Base-by-base conservation (phyloP, 2,888 invertebrate species). In the Automeris io region DNA sequence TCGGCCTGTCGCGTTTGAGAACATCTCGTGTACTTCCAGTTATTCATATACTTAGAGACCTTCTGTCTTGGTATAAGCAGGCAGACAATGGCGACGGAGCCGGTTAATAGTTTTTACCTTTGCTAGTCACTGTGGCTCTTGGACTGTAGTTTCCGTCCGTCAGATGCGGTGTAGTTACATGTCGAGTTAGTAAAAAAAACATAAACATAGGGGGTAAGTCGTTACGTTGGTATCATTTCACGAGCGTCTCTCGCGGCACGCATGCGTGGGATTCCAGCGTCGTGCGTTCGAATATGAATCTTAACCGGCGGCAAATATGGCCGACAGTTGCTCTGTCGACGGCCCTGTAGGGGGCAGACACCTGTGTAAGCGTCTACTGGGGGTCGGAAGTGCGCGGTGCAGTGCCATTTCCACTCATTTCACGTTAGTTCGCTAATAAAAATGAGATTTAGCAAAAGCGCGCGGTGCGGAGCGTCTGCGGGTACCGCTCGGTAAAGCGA, bases 391-490 rank as follows among this genome's bases (percentile, higher is more conserved):
- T 79, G 70, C 68, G 70, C 70, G 76, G 73, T 83, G 83, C 85
- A 85, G 73, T 80, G 83, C 83, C 82, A 82, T 80, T 83, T 78
- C 80, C 77, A 80, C 80, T 77, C 69, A 68, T 71, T 72, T 75
- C 75, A 78, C 79, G 69, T 74, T 70, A 72, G 73, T 79, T 73
- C 77, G 69, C 74, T 73, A 76, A 78, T 82, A 81, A 78, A 79
- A 82, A 78, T 73, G 74, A 72, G 78, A 81, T 82, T 82, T 73
- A 70, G 62, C 68, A 60, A 51, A 42, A 45, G 40, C 42, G 39
- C 23, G 41, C 24, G 31, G 9, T 18, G 45, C 45, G 47, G 47
- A 47, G 40, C 41, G 40, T 40, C 49, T 46, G n/a, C 50, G 46
- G 33, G 5, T 11, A 29, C 25, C 25, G 21, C 21, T 32, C 22